Evolutionary conservation across 2,113 vertebrate species (phyloP).

Genomic region (Phrynosoma blainvillii): DNA sequence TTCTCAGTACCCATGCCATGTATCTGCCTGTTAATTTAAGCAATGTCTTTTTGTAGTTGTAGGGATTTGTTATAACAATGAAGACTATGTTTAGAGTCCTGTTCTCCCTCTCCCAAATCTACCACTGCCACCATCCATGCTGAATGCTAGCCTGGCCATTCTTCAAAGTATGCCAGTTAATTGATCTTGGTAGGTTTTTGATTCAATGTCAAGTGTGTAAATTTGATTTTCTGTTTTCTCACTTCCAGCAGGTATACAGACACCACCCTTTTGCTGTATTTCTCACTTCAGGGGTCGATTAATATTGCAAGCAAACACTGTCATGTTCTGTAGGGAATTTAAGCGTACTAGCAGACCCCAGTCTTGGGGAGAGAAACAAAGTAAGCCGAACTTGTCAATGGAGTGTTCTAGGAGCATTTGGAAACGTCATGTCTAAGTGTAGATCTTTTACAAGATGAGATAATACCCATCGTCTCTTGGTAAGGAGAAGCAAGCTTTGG

Average conservation of each 20-base stretch:
- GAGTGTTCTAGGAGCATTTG: not conserved
- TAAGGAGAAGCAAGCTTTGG: not conserved
- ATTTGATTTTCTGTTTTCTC: not conserved
- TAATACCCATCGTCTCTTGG: accelerated
- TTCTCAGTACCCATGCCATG: accelerated
- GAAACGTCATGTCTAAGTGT: accelerated
- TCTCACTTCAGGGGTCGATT: not conserved
- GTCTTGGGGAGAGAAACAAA: not conserved
- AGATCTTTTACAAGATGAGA: accelerated
- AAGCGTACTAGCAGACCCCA: not conserved
- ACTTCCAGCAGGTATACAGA: not conserved
- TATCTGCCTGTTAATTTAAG: accelerated
- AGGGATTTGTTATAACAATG: no score
- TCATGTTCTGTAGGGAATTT: accelerated
- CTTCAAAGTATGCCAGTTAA: not conserved
- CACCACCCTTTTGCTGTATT: not conserved
- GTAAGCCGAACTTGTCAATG: not conserved
- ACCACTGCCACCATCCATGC: no score
- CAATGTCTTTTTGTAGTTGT: not conserved
- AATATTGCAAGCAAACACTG: not conserved
- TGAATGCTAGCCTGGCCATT: no score
- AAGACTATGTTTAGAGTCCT: no score
- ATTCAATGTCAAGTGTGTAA: no score
- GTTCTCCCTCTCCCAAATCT: no score
- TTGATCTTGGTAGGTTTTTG: not conserved